A percentile compares a stretch with the other conserved stretches of the same genome.
These are phyloP conservation scores for Lepidothrix coronata DNA, from an alignment of 2,113 vertebrate genomes.

Conservation along the genomic window DNA sequence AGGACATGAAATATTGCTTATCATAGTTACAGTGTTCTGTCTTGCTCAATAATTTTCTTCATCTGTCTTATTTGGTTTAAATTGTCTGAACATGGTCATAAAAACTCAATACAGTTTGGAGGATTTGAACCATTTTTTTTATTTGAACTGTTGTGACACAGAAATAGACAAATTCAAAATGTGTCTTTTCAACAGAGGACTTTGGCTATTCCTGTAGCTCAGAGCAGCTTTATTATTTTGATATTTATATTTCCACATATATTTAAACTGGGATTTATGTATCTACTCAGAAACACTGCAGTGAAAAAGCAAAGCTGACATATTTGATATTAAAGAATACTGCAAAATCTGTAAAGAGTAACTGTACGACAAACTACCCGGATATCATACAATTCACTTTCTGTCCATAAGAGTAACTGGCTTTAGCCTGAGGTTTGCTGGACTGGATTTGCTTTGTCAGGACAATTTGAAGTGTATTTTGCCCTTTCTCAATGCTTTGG, in stretches of 20 bases:
- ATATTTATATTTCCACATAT: not conserved
- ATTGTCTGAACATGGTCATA: not conserved
- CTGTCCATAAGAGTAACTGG: rapidly evolving
- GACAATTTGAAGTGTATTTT: not conserved
- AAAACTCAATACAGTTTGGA: not conserved
- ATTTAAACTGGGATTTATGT: not conserved
- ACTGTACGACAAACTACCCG: not conserved
- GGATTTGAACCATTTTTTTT: not conserved
- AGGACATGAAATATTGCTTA: not conserved
- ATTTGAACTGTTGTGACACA: not conserved
- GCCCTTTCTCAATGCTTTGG: not conserved
- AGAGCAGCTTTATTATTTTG: not conserved
- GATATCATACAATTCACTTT: not conserved
- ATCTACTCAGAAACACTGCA: not conserved
- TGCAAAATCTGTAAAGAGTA: not conserved
- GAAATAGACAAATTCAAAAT: not conserved
- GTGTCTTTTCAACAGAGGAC: not conserved
- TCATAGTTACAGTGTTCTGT: not conserved
- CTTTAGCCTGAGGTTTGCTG: not conserved
- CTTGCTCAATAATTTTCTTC: not conserved
- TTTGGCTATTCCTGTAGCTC: not conserved
- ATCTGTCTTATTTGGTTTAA: not conserved
- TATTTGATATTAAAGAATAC: not conserved
- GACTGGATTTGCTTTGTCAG: not conserved
- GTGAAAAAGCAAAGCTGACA: not conserved